Evolutionary conservation across 1,140 invertebrate species (phyloP), one percentile per base, ranked within the genome.

Genomic region (Lerema accius): DNA sequence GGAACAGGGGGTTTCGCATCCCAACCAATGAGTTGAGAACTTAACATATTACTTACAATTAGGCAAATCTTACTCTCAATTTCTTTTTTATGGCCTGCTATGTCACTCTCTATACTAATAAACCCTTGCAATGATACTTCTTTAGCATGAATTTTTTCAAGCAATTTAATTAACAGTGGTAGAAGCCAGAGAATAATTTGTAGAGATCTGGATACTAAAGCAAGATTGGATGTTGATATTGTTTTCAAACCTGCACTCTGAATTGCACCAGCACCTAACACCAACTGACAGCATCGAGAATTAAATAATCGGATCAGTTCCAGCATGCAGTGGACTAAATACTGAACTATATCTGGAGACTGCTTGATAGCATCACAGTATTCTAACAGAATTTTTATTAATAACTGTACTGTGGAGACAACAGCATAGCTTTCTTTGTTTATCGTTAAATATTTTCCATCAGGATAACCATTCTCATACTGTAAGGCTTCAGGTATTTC

Each of bases 1-100:
- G 98, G 98, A 68, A 99, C 96, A 1, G 98, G 98, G 15, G 98
- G 97, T 78, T 96, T 96, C 0, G 98, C 97, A 84, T 98, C 97
- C 98, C 98, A 99, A 66, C 92, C 92, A 10, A 91, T 92, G 64
- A 98, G 90, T 78, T 97, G 95, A 46, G 93, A 93, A 26, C 93
- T 93, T 11, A 98, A 88, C 70, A 98, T 94, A 75, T 95, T 95
- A 72, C 95, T 95, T 45, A 99, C 96, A 73, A 99, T 97, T 14
- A 94, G 92, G 23, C 98, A 94, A 63, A 99, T 94, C 92, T 99
- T 99, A 66, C 94, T 94, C 78, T 97, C 95, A 66, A 99, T 96
- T 91, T 99, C 97, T 71, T 95, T 94, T 48, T 98, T 95, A 86
- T 99, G 98, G 71, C 97, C 94, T 49, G 93, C 91, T 81, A 98